Base-by-base conservation (phyloP, 2,888 invertebrate species). In the Drosophila putrida region DNA sequence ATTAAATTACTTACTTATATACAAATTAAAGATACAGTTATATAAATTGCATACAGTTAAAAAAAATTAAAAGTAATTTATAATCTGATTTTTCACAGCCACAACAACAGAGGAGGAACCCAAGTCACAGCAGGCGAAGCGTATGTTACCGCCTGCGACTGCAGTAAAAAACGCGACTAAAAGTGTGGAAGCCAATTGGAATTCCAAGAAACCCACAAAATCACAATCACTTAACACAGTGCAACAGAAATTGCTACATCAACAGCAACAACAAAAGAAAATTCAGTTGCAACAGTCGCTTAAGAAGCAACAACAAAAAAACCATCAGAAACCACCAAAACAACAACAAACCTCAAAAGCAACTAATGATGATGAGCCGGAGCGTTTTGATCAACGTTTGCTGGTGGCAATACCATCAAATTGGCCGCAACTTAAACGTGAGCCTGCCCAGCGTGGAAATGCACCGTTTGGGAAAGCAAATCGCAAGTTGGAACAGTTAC, bases 391-490 rank as follows among this genome's bases (percentile, higher is more conserved):
- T 59, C 83, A 84, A 51, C 65, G 83, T 4, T 63, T 84, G 0
- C 51, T 84, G 36, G 78, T 85, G 15, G 83, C 83, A 25, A 84
- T 84, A 55, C 83, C 83, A 41, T 20, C 61, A 0, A 74, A 71
- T 41, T 73, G 69, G 11, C 38, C 76, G n/a, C 41, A 33, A 10
- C 5, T 39, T 4, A 79, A 82, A 33, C 53, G 59, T n/a, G 65
- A 66, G 13, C 10, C 51, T 8, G 25, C 11, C 11, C 31, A 66
- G 8, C 49, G 41, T 8, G 61, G n/a, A 13, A 28, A 59, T 5
- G 84, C 69, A 3, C 89, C 89, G 2, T 91, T 90, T 66, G 76
- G 58, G 2, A 90, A 89, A 61, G 84, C 90, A 39, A 75, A 74
- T 39, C 81, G 80, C 11, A 92, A 91, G 66, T 58, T 91, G 10